A percentile compares a stretch with the other conserved stretches of the same genome.
These are phyloP conservation scores for Physeter macrocephalus DNA, from an alignment of 2,113 vertebrate genomes.

Conservation along the genomic window DNA sequence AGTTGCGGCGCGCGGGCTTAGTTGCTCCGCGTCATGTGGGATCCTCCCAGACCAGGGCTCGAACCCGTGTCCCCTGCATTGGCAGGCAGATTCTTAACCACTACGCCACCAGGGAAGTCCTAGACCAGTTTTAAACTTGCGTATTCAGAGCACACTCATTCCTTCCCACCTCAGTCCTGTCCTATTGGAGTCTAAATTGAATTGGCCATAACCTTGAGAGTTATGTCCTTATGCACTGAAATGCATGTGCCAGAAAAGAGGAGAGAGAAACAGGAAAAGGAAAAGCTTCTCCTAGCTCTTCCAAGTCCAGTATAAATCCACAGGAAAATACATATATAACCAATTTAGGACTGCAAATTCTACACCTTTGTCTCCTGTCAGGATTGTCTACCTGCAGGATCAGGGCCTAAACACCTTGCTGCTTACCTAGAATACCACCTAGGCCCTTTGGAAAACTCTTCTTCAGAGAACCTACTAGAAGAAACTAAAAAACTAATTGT, in stretches of 20 bases:
- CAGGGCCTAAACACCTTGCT: not conserved
- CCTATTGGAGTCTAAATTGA: not conserved
- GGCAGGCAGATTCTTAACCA: too few species aligned
- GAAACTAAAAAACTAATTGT: not conserved
- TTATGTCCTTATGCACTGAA: not conserved
- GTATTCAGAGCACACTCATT: not conserved
- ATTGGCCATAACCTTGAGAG: not conserved
- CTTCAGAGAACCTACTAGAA: not conserved
- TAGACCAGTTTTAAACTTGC: not conserved
- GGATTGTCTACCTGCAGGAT: not conserved
- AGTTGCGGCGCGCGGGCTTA: too few species aligned
- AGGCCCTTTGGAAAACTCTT: not conserved
- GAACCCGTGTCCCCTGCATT: too few species aligned
- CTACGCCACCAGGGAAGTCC: too few species aligned
- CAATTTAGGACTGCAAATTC: not conserved
- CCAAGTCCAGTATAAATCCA: not conserved
- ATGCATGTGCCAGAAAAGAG: not conserved
- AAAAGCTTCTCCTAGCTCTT: not conserved
- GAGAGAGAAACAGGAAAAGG: not conserved
- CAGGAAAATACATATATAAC: not conserved
- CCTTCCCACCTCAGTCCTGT: not conserved
- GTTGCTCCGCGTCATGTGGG: too few species aligned
- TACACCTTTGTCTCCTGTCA: not conserved
- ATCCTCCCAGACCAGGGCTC: too few species aligned
- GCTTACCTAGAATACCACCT: not conserved